Base-by-base conservation (phyloP, 35 echinoderm and acorn worm species). In the Heliocidaris tuberculata region DNA sequence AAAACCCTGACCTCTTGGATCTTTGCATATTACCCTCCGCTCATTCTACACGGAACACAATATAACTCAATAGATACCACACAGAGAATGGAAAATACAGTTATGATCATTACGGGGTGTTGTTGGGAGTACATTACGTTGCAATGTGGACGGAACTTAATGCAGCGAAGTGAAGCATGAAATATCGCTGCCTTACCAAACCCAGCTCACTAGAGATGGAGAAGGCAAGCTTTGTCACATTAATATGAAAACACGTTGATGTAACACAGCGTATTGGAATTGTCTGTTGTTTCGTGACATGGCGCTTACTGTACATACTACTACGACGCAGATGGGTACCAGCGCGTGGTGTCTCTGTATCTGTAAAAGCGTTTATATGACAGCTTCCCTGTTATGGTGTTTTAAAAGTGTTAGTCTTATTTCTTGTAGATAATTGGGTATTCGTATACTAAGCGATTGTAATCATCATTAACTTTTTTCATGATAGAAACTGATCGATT, bases 211-310 rank as follows among this genome's bases (percentile, higher is more conserved):
- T 19, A 86, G 13, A 32, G 87, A 32, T 13, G 32, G 87, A 32
- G 65, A 78, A 78, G 47, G 32, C 87, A 89, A 89, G 24, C 7
- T 89, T n/a, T n/a, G 47, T 42, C 87, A 89, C 87, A 89, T 89
- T 86, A 89, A 89, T 89, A 89, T 47, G 31, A 89, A 89, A 15
- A 89, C 87, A 89, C 87, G 47, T 89, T 89, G 87, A 31, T 32
- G 31, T 32, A 89, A 89, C 87, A 42, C 29, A 89, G 31, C 87
- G 87, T 89, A 27, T 15, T 89, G 87, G 47, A 35, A 89, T 89
- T 89, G 32, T 27, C 87, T 31, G 9, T 89, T 89, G 87, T 89
- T 31, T 89, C 32, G 47, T 89, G 16, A 7, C 47, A 32, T 11
- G 1, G 32, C 13, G 87, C 87, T 27, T 78, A n/a, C 65, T 27